phyloP scores from a whole-genome alignment of 2,888 invertebrate species.

The Hemicrepidius hirtus region DNA sequence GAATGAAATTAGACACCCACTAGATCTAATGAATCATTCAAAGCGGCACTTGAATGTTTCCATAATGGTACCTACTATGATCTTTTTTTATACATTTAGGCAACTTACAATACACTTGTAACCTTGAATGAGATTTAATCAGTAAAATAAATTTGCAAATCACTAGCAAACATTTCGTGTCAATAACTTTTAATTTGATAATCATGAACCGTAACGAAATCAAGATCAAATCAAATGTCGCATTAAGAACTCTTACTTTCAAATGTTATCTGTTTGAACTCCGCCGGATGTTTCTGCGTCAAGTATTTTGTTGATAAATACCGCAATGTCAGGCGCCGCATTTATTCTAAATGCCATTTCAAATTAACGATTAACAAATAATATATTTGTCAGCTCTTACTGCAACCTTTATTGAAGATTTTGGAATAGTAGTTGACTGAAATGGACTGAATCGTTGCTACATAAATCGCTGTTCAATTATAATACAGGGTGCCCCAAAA shows the following conservation, averaged over 20 bases:
- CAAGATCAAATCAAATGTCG: not conserved
- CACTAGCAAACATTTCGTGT: not conserved
- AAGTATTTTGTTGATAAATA: slow-evolving; percentile 14
- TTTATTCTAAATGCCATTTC: not conserved
- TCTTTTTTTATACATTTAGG: too few species aligned
- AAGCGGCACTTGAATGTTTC: too few species aligned
- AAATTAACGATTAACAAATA: not conserved
- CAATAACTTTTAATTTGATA: slow-evolving; percentile 8
- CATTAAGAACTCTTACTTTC: not conserved
- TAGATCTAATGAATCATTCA: too few species aligned
- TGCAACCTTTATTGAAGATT: too few species aligned
- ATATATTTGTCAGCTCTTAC: too few species aligned
- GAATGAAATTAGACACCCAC: too few species aligned
- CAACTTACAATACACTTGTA: not conserved
- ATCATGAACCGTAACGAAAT: slow-evolving; percentile 8
- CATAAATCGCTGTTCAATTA: too few species aligned
- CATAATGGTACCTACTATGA: too few species aligned
- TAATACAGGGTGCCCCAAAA: too few species aligned
- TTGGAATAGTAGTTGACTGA: too few species aligned
- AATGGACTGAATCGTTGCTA: too few species aligned
- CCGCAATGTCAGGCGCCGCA: slow-evolving; percentile 1
- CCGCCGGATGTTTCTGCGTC: slow-evolving; percentile 1
- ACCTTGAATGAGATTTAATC: not conserved
- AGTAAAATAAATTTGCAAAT: slow-evolving; percentile 6
- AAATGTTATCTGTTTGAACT: not conserved